A percentile compares a stretch with the other conserved stretches of the same genome.
Conservation (phyloP, 53 echinoderm and acorn worm species). For the Pentamera pediparva region DNA sequence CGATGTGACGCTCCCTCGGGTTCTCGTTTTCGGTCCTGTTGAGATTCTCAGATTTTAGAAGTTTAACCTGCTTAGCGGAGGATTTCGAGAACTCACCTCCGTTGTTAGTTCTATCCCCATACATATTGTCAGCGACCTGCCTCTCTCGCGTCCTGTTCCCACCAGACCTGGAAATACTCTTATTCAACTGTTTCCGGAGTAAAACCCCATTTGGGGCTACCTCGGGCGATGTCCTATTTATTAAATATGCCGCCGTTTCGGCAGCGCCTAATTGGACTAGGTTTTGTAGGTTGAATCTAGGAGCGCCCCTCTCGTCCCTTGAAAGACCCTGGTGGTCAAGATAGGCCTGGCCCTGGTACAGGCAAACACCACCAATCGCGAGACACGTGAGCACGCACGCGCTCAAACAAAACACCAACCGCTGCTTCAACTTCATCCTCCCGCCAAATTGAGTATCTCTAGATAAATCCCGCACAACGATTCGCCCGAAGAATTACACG, state of each 20-base stretch:
- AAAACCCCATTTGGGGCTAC: conserved; percentile 4
- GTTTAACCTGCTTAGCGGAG: background rate
- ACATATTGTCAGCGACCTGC: background rate
- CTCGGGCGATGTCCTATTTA: background rate
- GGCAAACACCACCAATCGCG: conserved; percentile 13
- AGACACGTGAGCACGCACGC: conserved; percentile 1
- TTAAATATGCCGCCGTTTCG: background rate
- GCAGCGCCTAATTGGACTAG: too few species aligned
- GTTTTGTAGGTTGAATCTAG: background rate
- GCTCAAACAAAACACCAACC: background rate
- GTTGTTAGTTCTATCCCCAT: background rate
- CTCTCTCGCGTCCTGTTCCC: background rate
- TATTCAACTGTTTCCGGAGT: conserved; percentile 17
- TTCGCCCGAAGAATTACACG: too few species aligned
- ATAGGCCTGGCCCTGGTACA: conserved; percentile 13
- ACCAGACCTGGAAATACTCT: conserved; percentile 13
- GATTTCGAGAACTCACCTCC: conserved; percentile 23
- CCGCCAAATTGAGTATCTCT: too few species aligned
- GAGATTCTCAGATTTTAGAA: conserved; percentile 21
- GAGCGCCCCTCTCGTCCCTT: background rate
- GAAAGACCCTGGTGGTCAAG: background rate
- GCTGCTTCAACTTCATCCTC: conserved; percentile 27
- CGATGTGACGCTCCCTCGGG: conserved; percentile 7
- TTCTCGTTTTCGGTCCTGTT: conserved; percentile 2
- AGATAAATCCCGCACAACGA: too few species aligned